Conservation (phyloP, 2,888 invertebrate genomes). For the Orthosia cruda region DNA sequence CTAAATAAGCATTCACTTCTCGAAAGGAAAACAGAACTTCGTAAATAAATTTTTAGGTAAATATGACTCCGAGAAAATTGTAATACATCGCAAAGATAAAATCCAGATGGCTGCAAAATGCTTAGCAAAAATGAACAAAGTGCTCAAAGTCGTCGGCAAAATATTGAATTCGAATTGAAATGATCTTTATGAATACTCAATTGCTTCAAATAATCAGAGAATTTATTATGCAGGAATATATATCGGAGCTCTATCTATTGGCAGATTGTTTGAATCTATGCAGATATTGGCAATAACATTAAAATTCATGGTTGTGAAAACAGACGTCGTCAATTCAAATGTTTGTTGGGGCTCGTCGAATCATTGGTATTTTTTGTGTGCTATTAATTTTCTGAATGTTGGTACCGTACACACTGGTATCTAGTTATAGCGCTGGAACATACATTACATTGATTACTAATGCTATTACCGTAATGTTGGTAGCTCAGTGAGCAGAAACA, state of each 20-base stretch:
- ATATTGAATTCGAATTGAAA: slow-evolving; percentile 74
- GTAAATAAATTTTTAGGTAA: slow-evolving; percentile 77
- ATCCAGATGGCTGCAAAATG: slow-evolving; percentile 80
- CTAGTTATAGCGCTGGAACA: slow-evolving; percentile 3
- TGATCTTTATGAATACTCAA: slow-evolving; percentile 74
- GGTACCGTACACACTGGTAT: slow-evolving; percentile 7
- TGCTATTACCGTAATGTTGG: slow-evolving; percentile 54
- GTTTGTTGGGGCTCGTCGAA: slow-evolving; percentile 40
- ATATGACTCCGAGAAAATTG: slow-evolving; percentile 80
- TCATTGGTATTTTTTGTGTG: slow-evolving; percentile 39
- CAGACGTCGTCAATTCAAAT: slow-evolving; percentile 51
- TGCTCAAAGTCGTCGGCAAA: slow-evolving; percentile 73
- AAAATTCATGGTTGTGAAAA: slow-evolving; percentile 64
- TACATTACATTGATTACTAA: slow-evolving; percentile 60
- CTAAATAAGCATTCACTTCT: slow-evolving; percentile 79
- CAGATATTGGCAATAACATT: slow-evolving; percentile 61
- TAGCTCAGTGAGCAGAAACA: slow-evolving; percentile 57
- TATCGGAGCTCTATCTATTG: slow-evolving; percentile 49
- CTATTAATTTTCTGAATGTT: slow-evolving; percentile 42
- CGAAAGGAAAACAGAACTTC: slow-evolving; percentile 81
- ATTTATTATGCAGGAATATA: slow-evolving; percentile 59
- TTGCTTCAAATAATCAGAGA: slow-evolving; percentile 71
- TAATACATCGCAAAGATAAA: slow-evolving; percentile 79
- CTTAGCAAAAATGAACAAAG: slow-evolving; percentile 75
- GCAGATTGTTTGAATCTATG: slow-evolving; percentile 56